Percentiles rank a stretch among this genome's conserved stretches.
Evolutionary conservation across 2,888 invertebrate genomes (phyloP).

Genomic region (Morpho helenor): DNA sequence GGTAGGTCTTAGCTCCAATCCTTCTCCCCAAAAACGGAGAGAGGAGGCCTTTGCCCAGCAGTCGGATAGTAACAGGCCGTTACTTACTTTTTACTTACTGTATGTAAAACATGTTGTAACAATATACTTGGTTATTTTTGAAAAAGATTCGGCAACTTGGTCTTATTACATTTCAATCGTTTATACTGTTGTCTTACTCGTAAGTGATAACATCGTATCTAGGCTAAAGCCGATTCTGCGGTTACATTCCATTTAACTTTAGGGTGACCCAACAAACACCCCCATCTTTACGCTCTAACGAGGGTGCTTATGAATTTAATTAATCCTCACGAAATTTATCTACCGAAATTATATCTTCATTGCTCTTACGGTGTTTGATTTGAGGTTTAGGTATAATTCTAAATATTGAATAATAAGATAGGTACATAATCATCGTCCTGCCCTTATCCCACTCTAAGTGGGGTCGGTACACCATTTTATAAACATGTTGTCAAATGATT

Average conservation of each 20-base stretch:
- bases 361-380: slow-evolving; percentile 7
- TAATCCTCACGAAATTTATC: slow-evolving; percentile 46
- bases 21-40: too few relatives aligned
- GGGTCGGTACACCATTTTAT: too few relatives aligned
- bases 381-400: background rate
- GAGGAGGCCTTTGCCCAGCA: too few relatives aligned
- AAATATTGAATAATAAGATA: background rate
- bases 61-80: too few relatives aligned
- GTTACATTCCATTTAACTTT: slow-evolving; percentile 56
- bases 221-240: slow-evolving; percentile 33
- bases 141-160: background rate
- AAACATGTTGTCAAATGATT: too few relatives aligned
- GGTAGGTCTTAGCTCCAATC: too few relatives aligned
- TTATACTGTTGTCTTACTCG: background rate
- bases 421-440: too few relatives aligned
- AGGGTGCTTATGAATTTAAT: slow-evolving; percentile 58
- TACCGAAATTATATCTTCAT: slow-evolving; percentile 33
- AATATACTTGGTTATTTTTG: too few relatives aligned
- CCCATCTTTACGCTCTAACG: slow-evolving; percentile 43
- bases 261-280: slow-evolving; percentile 38
- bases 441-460: too few relatives aligned
- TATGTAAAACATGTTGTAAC: too few relatives aligned
- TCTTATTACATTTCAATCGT: background rate
- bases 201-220: slow-evolving; percentile 26
- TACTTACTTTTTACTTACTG: too few relatives aligned